Base-by-base conservation (phyloP, 1,140 invertebrate species). In the Tigriopus japonicus region DNA sequence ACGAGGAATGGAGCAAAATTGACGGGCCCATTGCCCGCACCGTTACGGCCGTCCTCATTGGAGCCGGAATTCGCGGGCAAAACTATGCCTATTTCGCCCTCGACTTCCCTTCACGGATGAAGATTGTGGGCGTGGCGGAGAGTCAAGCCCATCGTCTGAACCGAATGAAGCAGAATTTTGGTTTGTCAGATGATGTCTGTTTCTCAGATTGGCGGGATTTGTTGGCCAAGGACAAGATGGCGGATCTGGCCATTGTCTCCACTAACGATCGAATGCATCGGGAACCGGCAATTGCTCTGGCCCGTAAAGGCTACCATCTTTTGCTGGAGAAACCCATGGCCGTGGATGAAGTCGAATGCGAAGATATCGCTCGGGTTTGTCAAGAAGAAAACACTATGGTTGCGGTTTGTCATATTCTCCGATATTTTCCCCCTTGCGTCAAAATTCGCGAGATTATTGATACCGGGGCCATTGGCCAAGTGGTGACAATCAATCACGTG, bases 291-390 rank as follows among this genome's bases (percentile, higher is more conserved):
- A 54, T 75, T 53, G 69, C 71, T n/a, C 71, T 74, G 66, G 72
- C 74, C 1, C 70, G 71, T 59, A 67, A 70, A 60, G 74, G 74
- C 51, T 76, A 76, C 62, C 65, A 76, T 59, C 73, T 76, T 58
- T 63, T 76, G 6, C 64, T 76, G 59, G 75, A 76, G 65, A 76
- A 76, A 65, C 75, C 75, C 17, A 75, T 76, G 73, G 71, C 74
- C 66, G 68, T 71, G 2, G 71, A 68, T n/a, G 67, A 68, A 40
- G 68, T 70, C 56, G 74, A 75, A 52, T 76, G 74, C 63, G 62
- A 64, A 19, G 66, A 71, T 43, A 75, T 76, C 56, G 69, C 70
- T 6, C 49, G 65, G 23, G 68, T 68, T 6, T 72, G 71, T 52
- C 68, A 69, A 56, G 64, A 66, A 23, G 69, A 71, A 62, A 65